Evolutionary conservation across 2,888 invertebrate genomes (phyloP).

Genomic region (Oegoconia quadripuncta): DNA sequence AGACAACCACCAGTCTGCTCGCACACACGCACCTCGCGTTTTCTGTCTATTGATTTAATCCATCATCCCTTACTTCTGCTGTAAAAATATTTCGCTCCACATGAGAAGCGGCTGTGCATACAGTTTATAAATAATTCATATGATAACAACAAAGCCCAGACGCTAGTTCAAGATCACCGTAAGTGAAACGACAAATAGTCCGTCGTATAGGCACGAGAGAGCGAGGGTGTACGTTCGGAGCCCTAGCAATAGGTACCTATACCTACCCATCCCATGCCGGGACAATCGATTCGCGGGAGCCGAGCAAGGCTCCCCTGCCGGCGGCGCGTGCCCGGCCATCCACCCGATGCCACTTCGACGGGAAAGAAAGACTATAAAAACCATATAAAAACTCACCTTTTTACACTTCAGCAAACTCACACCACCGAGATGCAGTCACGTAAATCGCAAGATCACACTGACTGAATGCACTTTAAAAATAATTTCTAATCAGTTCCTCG

Average conservation of each 20-base stretch:
- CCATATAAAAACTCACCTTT: slow-evolving; percentile 70
- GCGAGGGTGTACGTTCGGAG: slow-evolving; percentile 51
- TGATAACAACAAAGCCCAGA: slow-evolving; percentile 26
- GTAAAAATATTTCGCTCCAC: not conserved
- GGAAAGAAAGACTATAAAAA: slow-evolving; percentile 18
- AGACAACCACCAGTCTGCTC: no score
- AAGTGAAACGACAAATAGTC: slow-evolving; percentile 47
- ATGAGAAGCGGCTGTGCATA: slow-evolving; percentile 15
- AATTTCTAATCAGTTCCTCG: slow-evolving; percentile 36
- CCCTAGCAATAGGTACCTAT: slow-evolving; percentile 27
- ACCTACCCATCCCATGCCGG: slow-evolving; percentile 38
- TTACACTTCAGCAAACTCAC: slow-evolving; percentile 64
- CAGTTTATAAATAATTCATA: slow-evolving; percentile 51
- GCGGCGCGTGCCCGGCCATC: slow-evolving; percentile 40
- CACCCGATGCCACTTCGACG: slow-evolving; percentile 32
- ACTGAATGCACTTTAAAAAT: slow-evolving; percentile 64
- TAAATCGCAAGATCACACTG: slow-evolving; percentile 65
- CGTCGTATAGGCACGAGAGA: slow-evolving; percentile 36
- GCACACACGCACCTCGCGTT: no score
- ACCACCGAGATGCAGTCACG: slow-evolving; percentile 65
- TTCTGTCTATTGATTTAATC: not conserved
- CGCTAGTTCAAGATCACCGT: slow-evolving; percentile 51
- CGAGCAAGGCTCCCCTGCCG: slow-evolving; percentile 44
- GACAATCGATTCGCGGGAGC: slow-evolving; percentile 68
- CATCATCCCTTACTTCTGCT: not conserved